phyloP scores from a whole-genome alignment of 2,113 vertebrate genomes.

The Solenodon paradoxus region DNA sequence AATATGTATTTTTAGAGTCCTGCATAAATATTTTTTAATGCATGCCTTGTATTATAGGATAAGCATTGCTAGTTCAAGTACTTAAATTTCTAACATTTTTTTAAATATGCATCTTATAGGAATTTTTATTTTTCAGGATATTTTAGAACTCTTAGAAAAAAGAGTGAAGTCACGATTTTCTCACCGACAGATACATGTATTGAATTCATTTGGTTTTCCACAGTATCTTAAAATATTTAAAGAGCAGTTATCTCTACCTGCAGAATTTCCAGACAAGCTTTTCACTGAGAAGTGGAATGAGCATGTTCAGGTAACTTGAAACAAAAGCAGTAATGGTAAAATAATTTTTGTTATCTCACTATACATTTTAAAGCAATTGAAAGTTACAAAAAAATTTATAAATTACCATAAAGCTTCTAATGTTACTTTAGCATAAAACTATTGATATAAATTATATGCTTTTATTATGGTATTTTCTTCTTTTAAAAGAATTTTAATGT shows the following conservation, averaged over 20 bases:
- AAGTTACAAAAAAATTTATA: neutral
- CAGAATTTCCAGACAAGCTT: constrained; percentile 83
- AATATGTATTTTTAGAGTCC: neutral
- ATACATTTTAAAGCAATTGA: constrained; percentile 32
- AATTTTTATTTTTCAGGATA: constrained; percentile 85
- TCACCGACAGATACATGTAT: constrained; percentile 94
- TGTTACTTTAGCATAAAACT: neutral
- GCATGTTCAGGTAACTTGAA: constrained; percentile 84
- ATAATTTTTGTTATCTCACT: neutral
- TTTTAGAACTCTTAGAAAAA: constrained; percentile 97
- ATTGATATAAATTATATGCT: neutral
- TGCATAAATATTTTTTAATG: neutral
- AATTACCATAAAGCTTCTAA: neutral
- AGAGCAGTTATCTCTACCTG: constrained; percentile 87
- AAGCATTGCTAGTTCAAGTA: neutral
- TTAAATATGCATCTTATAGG: constrained; percentile 2
- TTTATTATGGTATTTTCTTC: neutral
- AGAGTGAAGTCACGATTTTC: constrained; percentile 98
- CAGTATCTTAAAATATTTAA: constrained; percentile 87
- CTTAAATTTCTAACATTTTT: neutral
- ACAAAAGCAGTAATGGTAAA: neutral
- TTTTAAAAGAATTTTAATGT: neutral
- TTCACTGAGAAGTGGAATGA: constrained; percentile 92
- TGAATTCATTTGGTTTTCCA: constrained; percentile 86
- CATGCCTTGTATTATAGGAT: neutral